These are phyloP conservation scores for Muscidifurax raptorellus DNA, from an alignment of 1,140 invertebrate species.

Conservation along the genomic window DNA sequence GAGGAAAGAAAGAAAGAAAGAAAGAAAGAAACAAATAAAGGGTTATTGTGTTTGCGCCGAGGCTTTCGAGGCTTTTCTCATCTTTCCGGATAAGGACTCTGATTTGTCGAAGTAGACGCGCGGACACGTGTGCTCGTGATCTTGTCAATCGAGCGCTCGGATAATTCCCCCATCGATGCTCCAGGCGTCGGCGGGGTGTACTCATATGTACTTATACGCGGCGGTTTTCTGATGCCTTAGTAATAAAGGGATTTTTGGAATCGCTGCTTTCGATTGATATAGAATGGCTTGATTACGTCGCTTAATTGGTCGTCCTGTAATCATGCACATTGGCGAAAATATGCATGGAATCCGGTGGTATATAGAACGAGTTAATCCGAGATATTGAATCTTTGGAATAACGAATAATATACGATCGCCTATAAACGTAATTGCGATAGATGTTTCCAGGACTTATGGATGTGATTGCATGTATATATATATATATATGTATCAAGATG, in stretches of 20 bases:
- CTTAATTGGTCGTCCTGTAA: background rate
- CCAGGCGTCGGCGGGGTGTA: background rate
- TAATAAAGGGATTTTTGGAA: background rate
- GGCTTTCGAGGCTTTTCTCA: constrained; percentile 56
- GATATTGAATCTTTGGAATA: too few species aligned
- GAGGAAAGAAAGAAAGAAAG: constrained; percentile 44
- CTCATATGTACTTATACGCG: background rate
- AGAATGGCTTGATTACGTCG: background rate
- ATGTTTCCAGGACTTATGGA: too few species aligned
- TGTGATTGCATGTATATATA: too few species aligned
- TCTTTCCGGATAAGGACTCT: constrained; percentile 35
- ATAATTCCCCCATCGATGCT: constrained; percentile 16
- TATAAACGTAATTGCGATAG: too few species aligned
- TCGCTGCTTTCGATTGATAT: background rate
- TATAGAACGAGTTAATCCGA: too few species aligned
- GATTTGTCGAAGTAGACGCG: constrained; percentile 4
- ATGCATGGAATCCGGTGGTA: too few species aligned
- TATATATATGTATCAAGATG: too few species aligned
- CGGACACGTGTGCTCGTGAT: constrained; percentile 56
- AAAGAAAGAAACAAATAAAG: constrained; percentile 73
- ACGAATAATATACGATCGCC: too few species aligned
- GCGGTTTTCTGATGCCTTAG: background rate
- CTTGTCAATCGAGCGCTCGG: constrained; percentile 40
- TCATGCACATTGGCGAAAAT: too few species aligned
- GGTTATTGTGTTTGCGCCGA: constrained; percentile 75